Conservation (phyloP, 2,888 invertebrate species). For the Physocephala rufipes region DNA sequence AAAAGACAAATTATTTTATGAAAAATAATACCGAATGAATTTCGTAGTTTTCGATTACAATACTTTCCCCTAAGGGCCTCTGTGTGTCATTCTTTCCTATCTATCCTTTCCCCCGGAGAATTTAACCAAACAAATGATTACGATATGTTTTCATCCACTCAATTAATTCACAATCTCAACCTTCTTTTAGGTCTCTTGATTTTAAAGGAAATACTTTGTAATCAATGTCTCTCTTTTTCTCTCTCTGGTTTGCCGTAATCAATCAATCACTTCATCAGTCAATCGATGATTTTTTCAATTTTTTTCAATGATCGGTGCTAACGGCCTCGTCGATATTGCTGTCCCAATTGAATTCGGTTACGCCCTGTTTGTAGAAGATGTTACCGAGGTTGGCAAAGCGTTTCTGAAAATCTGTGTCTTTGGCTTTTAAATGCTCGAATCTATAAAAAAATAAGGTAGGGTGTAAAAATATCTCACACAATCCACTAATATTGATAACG, state of each 20-base stretch:
- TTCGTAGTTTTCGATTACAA: too few species aligned
- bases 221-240: conserved; percentile 12
- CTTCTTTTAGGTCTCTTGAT: too few species aligned
- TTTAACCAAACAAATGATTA: too few species aligned
- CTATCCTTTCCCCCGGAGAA: too few species aligned
- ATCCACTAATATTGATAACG: not conserved
- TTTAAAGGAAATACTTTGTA: conserved; percentile 9
- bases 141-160: too few species aligned
- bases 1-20: too few species aligned
- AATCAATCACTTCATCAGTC: conserved; percentile 43
- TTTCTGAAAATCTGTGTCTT: conserved; percentile 82
- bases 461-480: conserved; percentile 14
- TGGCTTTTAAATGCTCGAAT: conserved; percentile 81
- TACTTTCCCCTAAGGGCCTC: too few species aligned
- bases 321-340: conserved; percentile 78
- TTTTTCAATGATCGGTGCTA: conserved; percentile 62
- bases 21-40: too few species aligned
- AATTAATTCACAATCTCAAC: too few species aligned
- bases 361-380: conserved; percentile 76
- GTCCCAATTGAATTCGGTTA: conserved; percentile 90
- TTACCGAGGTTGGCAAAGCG: conserved; percentile 87
- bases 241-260: conserved; percentile 8
- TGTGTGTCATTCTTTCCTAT: too few species aligned
- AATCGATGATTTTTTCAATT: conserved; percentile 44
- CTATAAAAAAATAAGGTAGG: conserved; percentile 64